These are phyloP conservation scores for Holocentrus rufus DNA, from an alignment of 2,797 vertebrate species.

Conservation along the genomic window DNA sequence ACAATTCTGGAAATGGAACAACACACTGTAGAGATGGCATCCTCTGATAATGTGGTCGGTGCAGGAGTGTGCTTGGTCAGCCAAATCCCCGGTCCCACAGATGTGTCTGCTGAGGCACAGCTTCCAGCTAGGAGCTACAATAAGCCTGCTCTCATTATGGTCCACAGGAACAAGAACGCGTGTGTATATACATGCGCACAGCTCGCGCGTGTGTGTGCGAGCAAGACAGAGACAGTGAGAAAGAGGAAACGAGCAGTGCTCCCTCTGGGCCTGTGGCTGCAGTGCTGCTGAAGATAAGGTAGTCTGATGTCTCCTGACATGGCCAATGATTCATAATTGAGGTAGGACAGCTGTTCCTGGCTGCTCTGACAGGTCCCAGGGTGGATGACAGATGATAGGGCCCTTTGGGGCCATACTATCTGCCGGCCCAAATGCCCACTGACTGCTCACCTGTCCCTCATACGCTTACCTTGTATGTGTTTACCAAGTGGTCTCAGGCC, in stretches of 20 bases:
- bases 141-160: slow-evolving; percentile 61
- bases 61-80: slow-evolving; percentile 68
- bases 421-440: slow-evolving; percentile 73
- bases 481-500: slow-evolving; percentile 51
- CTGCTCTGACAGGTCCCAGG: slow-evolving; percentile 76
- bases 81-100: slow-evolving; percentile 62
- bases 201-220: slow-evolving; percentile 8
- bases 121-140: slow-evolving; percentile 62
- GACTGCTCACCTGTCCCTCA: slow-evolving; percentile 72
- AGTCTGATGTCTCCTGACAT: slow-evolving; percentile 78
- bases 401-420: slow-evolving; percentile 74
- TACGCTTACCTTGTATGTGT: slow-evolving; percentile 55
- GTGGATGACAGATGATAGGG: slow-evolving; percentile 79
- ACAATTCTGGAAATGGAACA: slow-evolving; percentile 51
- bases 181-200: slow-evolving; percentile 1
- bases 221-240: slow-evolving; percentile 41
- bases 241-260: slow-evolving; percentile 26
- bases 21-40: slow-evolving; percentile 59
- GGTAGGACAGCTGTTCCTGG: slow-evolving; percentile 81
- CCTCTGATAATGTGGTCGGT: slow-evolving; percentile 62
- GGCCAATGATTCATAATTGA: slow-evolving; percentile 82
- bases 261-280: slow-evolving; percentile 70
- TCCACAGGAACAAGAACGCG: slow-evolving; percentile 28
- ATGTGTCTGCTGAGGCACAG: slow-evolving; percentile 67
- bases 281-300: slow-evolving; percentile 73